These are phyloP conservation scores for Pteruthius melanotis DNA, from an alignment of 2,113 vertebrate genomes.

Conservation along the genomic window DNA sequence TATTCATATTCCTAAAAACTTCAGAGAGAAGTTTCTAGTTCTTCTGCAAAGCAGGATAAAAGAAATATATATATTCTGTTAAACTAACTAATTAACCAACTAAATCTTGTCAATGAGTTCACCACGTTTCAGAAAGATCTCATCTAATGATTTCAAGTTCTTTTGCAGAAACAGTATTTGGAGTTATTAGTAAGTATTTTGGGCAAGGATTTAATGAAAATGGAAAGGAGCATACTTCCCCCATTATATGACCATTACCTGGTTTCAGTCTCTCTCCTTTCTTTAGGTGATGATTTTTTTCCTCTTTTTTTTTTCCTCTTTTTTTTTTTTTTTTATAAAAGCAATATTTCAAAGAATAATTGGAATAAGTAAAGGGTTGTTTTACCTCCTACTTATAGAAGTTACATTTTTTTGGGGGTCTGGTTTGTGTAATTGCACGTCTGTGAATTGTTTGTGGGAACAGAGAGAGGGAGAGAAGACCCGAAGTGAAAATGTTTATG, in stretches of 20 bases:
- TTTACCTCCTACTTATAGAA: background rate
- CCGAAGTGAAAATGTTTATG: background rate
- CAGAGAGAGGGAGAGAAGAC: background rate
- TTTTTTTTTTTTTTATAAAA: background rate
- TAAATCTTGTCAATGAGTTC: background rate
- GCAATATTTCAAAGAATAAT: background rate
- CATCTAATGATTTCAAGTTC: background rate
- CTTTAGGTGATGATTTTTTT: background rate
- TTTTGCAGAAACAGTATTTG: background rate
- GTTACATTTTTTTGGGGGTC: background rate
- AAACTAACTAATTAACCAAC: background rate
- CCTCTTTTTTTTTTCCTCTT: background rate
- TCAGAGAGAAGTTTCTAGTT: background rate
- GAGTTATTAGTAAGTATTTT: background rate
- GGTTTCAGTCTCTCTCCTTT: background rate
- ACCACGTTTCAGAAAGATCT: background rate
- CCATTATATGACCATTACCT: background rate
- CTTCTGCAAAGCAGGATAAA: background rate
- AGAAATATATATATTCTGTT: background rate
- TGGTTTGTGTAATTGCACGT: background rate
- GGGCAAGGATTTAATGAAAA: background rate
- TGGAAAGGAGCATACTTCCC: background rate
- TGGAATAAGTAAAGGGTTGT: background rate
- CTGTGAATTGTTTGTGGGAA: background rate
- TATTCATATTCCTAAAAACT: background rate